phyloP scores from a whole-genome alignment of 2,113 vertebrate species.

The Axis porcinus region DNA sequence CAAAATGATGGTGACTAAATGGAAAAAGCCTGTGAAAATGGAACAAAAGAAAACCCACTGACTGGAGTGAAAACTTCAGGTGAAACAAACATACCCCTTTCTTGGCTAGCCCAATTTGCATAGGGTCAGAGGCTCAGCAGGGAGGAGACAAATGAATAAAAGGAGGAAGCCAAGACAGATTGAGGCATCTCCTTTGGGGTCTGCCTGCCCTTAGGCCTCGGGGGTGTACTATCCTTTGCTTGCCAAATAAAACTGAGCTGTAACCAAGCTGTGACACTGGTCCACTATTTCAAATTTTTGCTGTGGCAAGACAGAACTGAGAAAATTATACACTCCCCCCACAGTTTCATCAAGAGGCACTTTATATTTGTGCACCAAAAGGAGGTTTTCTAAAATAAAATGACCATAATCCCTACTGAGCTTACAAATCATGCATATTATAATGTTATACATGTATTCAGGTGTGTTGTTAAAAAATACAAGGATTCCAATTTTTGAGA shows the following conservation, averaged over 20 bases:
- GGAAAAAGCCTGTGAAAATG: background rate
- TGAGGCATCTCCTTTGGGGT: background rate
- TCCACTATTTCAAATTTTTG: background rate
- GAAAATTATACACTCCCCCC: background rate
- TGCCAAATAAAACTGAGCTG: background rate
- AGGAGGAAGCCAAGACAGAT: background rate
- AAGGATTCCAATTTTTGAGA: background rate
- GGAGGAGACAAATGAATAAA: background rate
- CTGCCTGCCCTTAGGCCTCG: fast-evolving
- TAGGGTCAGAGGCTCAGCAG: background rate
- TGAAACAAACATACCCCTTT: background rate
- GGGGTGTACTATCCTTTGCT: background rate
- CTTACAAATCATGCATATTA: slow-evolving; percentile 48
- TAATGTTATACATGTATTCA: background rate
- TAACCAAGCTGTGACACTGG: background rate
- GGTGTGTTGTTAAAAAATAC: background rate
- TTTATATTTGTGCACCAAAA: slow-evolving; percentile 16
- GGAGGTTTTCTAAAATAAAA: slow-evolving; percentile 65
- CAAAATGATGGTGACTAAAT: background rate
- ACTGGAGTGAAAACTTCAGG: background rate
- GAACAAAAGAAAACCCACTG: background rate
- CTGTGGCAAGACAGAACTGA: background rate
- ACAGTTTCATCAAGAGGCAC: background rate
- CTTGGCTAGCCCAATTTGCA: background rate
- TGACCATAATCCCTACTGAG: slow-evolving; percentile 33